phyloP scores from a whole-genome alignment of 2,797 vertebrate species.

The Salmo trutta region DNA sequence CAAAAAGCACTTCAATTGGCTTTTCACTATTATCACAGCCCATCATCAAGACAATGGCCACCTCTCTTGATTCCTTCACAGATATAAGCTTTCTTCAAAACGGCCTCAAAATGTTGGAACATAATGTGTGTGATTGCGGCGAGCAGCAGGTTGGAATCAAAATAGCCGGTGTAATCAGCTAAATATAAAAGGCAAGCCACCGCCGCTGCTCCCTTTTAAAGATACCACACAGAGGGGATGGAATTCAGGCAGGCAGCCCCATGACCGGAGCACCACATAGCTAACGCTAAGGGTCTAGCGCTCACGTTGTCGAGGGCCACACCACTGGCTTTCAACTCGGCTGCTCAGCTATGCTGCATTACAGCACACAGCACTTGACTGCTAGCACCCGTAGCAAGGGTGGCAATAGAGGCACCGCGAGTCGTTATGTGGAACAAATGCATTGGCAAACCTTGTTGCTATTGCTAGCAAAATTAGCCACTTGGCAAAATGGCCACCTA shows the following conservation, averaged over 20 bases:
- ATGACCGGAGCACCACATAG: conserved; percentile 56
- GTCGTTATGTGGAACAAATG: conserved; percentile 61
- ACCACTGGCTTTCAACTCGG: conserved; percentile 24
- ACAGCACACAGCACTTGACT: conserved; percentile 21
- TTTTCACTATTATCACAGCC: conserved; percentile 49
- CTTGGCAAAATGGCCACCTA: conserved; percentile 70
- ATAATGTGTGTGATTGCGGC: conserved; percentile 63
- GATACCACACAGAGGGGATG: conserved; percentile 55
- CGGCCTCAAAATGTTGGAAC: conserved; percentile 57
- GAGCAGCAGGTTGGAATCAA: conserved; percentile 68
- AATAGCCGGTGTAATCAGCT: conserved; percentile 75
- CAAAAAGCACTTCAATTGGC: conserved; percentile 39
- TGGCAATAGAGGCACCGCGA: conserved; percentile 59
- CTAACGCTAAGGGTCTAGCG: conserved; percentile 66
- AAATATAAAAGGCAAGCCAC: conserved; percentile 70
- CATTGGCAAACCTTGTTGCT: conserved; percentile 60
- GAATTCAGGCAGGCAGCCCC: conserved; percentile 63
- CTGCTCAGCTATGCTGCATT: conserved; percentile 36
- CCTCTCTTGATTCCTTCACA: conserved; percentile 45
- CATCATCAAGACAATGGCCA: conserved; percentile 43
- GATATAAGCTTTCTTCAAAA: conserved; percentile 75
- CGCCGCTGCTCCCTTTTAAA: conserved; percentile 60
- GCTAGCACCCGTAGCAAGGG: background rate
- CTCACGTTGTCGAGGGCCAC: conserved; percentile 50
- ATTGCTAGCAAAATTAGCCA: conserved; percentile 70